Base-by-base conservation (phyloP, 2,888 invertebrate species). In the Punctoribates punctum region DNA sequence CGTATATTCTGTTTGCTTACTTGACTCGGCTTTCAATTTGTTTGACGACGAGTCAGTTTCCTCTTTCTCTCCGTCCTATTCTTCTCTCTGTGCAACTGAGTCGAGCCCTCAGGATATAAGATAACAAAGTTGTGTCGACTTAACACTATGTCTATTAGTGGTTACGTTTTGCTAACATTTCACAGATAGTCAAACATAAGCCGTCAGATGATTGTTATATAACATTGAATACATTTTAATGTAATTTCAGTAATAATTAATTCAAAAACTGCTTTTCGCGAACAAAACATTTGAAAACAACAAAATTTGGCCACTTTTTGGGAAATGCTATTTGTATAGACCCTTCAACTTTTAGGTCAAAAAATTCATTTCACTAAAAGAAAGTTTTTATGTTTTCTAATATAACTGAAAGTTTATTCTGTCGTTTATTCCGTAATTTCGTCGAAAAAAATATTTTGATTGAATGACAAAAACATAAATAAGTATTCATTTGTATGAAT, bases 121-220 rank as follows among this genome's bases (percentile, higher is more conserved):
- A 65, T 65, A 65, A 65, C 65, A 65, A 65, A 65, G 65, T 65
- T 65, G 27, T 65, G 38, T 20, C 17, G 65, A 17, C 62, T 62
- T 65, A 65, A 34, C 17, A n/a, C 20, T 65, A 6, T 65, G 34
- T 38, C 65, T 65, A 65, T 65, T 65, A 65, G 65, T 65, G 65
- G 65, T 65, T 25, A 65, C 11, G 29, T 17, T 62, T 62, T 62
- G 25, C 15, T 20, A 25, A 27, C 62, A 62, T 62, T 62, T 62
- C 62, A 62, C 29, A 15, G 62, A 27, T 27, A 62, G 62, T 62
- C 62, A 62, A 62, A 62, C 62, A 62, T 62, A 62, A 27, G 27
- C 62, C 17, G 62, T 20, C 8, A 25, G 27, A 23, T 6, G 51
- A 23, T 62, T 29, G 20, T 62, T 60, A 29, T 29, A 17, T 27